phyloP scores from a whole-genome alignment of 2,113 vertebrate species.

The Brachyhypopomus occidentalis region DNA sequence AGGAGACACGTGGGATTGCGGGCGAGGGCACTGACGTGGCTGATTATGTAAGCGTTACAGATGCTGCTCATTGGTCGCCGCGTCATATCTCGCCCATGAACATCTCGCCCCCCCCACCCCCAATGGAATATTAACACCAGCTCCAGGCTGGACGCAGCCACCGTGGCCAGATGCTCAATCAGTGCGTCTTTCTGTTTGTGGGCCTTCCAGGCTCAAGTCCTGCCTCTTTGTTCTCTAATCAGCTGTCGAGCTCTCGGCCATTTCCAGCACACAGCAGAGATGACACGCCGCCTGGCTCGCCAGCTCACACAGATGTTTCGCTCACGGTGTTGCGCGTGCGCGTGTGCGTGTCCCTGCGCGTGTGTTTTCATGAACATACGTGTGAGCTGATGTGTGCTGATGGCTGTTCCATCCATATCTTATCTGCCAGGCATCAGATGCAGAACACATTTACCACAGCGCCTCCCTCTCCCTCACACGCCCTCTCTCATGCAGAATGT shows the following conservation, averaged over 20 bases:
- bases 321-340: slow-evolving; percentile 14
- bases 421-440: slow-evolving; percentile 23
- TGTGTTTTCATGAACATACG: neutral
- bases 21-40: neutral
- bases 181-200: slow-evolving; percentile 48
- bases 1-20: no score
- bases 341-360: neutral
- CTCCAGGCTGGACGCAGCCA: slow-evolving; percentile 38
- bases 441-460: slow-evolving; percentile 2
- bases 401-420: slow-evolving; percentile 39
- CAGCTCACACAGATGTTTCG: slow-evolving; percentile 41
- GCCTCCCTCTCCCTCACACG: neutral
- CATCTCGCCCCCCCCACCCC: slow-evolving; percentile 16
- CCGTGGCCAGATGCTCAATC: slow-evolving; percentile 58
- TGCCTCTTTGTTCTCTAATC: slow-evolving; percentile 55
- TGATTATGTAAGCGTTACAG: slow-evolving; percentile 38
- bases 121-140: slow-evolving; percentile 48
- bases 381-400: slow-evolving; percentile 18
- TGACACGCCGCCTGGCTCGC: slow-evolving; percentile 51
- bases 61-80: slow-evolving; percentile 40
- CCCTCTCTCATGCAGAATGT: neutral
- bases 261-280: slow-evolving; percentile 43
- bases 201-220: slow-evolving; percentile 52
- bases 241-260: slow-evolving; percentile 42
- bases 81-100: slow-evolving; percentile 23